phyloP scores from a whole-genome alignment of 2,113 vertebrate genomes.

The Spea multiplicata region DNA sequence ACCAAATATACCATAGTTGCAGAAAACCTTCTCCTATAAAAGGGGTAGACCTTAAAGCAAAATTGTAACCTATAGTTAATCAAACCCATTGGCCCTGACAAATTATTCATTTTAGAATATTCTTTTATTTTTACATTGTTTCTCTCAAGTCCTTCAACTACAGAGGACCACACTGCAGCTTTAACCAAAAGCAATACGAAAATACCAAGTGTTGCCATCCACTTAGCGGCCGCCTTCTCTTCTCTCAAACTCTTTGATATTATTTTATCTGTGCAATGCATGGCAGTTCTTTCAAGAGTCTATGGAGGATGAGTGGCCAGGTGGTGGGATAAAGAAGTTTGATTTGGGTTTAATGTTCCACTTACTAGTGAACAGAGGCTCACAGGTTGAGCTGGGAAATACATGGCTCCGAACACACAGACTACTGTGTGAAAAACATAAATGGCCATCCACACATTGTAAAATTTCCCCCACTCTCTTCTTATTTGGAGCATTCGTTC shows the following conservation, averaged over 20 bases:
- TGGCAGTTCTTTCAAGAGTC: not conserved
- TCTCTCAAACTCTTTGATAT: not conserved
- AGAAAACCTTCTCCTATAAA: not conserved
- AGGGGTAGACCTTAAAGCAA: not conserved
- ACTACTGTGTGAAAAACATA: conserved; percentile 21
- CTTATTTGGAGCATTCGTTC: conserved; percentile 31
- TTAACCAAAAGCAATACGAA: not conserved
- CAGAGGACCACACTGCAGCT: not conserved
- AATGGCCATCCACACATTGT: conserved; percentile 33
- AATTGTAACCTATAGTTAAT: too few relatives aligned
- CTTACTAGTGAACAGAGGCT: not conserved
- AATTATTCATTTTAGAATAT: not conserved
- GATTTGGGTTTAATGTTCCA: not conserved
- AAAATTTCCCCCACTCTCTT: conserved; percentile 6
- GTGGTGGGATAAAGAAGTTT: not conserved
- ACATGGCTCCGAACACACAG: conserved; percentile 16
- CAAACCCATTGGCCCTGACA: not conserved
- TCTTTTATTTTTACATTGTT: not conserved
- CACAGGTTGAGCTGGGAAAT: not conserved
- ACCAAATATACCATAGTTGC: not conserved
- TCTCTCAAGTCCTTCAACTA: not conserved
- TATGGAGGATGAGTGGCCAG: not conserved
- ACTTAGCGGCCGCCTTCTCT: not conserved
- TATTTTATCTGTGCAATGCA: conserved; percentile 12
- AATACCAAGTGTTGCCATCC: not conserved